Percentiles rank a stretch among this genome's conserved stretches.
phyloP scores from a whole-genome alignment of 2,888 invertebrate genomes.

The Phaedon cochleariae region DNA sequence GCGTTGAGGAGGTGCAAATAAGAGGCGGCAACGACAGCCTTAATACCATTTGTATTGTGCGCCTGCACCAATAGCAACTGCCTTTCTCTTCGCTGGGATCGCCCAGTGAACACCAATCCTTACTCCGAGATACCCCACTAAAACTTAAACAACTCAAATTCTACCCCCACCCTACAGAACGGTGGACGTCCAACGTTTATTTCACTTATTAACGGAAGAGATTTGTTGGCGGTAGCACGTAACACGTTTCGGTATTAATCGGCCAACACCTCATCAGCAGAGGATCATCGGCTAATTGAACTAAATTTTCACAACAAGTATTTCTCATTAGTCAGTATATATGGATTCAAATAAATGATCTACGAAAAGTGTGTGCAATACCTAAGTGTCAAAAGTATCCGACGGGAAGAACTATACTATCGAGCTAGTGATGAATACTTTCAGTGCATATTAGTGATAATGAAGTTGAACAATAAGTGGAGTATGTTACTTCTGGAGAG shows the following conservation, averaged over 20 bases:
- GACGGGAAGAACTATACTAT: too few species aligned
- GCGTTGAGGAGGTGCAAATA: constrained; percentile 52
- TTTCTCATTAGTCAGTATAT: too few species aligned
- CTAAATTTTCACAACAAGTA: background rate
- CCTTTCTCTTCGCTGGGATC: constrained; percentile 40
- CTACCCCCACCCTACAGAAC: constrained; percentile 43
- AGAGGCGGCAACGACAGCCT: constrained; percentile 47
- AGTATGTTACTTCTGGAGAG: constrained; percentile 20
- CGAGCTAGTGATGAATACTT: too few species aligned
- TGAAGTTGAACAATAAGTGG: constrained; percentile 1
- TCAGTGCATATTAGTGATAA: background rate
- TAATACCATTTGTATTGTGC: constrained; percentile 56
- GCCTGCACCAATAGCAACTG: constrained; percentile 48
- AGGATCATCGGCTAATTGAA: background rate
- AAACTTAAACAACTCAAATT: constrained; percentile 45
- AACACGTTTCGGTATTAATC: constrained; percentile 24
- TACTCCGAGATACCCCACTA: constrained; percentile 42
- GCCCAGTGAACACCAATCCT: constrained; percentile 46
- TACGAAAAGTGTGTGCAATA: too few species aligned
- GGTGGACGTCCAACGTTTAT: constrained; percentile 40
- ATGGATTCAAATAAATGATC: background rate
- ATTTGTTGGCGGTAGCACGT: constrained; percentile 58
- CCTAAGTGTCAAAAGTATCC: too few species aligned
- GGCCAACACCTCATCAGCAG: constrained; percentile 21
- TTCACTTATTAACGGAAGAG: constrained; percentile 59